Evolutionary conservation across 2,113 vertebrate species (phyloP).

Genomic region (Boulengerochromis microlepis): DNA sequence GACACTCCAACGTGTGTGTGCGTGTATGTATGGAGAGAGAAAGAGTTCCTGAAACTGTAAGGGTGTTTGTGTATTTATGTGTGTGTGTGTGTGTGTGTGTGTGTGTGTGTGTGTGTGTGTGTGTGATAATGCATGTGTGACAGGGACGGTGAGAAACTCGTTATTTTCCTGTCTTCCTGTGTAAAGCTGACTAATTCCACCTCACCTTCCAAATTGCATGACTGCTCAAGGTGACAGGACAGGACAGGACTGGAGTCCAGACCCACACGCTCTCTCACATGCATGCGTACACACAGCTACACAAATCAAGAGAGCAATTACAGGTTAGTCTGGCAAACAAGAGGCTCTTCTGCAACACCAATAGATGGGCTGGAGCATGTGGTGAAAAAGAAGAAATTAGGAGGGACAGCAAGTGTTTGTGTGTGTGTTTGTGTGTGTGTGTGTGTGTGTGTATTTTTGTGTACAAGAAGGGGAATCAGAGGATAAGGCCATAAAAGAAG

Average conservation of each 20-base stretch:
- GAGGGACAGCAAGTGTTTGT: background rate
- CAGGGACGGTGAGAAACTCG: conserved; percentile 30
- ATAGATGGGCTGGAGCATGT: background rate
- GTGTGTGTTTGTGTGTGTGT: background rate
- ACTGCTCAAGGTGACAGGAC: conserved; percentile 45
- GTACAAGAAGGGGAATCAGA: background rate
- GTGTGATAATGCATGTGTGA: background rate
- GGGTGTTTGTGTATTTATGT: background rate
- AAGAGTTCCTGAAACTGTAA: conserved; percentile 9
- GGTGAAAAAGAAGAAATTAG: background rate
- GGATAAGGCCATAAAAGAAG: background rate
- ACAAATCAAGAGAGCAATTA: conserved; percentile 32
- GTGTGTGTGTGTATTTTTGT: background rate
- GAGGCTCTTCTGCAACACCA: background rate
- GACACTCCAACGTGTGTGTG: background rate
- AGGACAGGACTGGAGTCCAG: background rate
- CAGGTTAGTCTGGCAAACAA: conserved; percentile 29
- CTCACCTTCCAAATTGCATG: conserved; percentile 42
- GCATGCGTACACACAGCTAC: background rate
- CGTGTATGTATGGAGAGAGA: background rate
- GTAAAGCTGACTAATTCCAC: conserved; percentile 47
- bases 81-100: background rate
- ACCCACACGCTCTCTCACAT: background rate
- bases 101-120: background rate
- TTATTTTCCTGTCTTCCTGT: conserved; percentile 48